Evolutionary conservation across 2,888 invertebrate genomes (phyloP).

Genomic region (Acholoe squamosa): DNA sequence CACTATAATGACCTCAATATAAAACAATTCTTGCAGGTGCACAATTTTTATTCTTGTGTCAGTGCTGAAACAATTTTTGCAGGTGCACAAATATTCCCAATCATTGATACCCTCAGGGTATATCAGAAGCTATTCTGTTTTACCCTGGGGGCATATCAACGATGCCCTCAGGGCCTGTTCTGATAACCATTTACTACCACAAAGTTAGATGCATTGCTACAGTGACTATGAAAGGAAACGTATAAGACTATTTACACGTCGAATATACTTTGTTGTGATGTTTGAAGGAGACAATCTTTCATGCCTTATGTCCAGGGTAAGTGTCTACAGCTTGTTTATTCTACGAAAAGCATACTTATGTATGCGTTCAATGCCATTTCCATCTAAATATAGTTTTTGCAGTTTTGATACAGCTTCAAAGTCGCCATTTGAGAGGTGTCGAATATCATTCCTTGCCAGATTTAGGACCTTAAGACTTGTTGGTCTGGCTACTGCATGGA

Average conservation of each 20-base stretch:
- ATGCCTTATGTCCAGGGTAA: neutral
- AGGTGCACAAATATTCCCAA: too few relatives aligned
- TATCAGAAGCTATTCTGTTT: too few relatives aligned
- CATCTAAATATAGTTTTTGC: neutral
- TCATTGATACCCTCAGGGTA: too few relatives aligned
- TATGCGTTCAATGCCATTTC: neutral
- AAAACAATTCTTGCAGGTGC: too few relatives aligned
- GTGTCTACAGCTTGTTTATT: neutral
- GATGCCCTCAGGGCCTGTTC: too few relatives aligned
- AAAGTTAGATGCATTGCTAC: too few relatives aligned
- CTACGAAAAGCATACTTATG: neutral
- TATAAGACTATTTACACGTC: neutral
- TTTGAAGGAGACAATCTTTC: neutral
- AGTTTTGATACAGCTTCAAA: neutral
- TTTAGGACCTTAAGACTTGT: neutral
- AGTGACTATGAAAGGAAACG: too few relatives aligned
- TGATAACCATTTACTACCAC: too few relatives aligned
- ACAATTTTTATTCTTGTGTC: too few relatives aligned
- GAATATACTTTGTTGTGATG: slow-evolving; percentile 17
- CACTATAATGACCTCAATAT: too few relatives aligned
- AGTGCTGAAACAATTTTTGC: too few relatives aligned
- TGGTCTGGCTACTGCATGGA: neutral
- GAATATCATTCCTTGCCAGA: neutral
- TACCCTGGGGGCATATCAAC: too few relatives aligned
- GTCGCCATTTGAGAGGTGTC: neutral